Base-by-base conservation (phyloP, 1,140 invertebrate genomes). In the Drosophila virilis region DNA sequence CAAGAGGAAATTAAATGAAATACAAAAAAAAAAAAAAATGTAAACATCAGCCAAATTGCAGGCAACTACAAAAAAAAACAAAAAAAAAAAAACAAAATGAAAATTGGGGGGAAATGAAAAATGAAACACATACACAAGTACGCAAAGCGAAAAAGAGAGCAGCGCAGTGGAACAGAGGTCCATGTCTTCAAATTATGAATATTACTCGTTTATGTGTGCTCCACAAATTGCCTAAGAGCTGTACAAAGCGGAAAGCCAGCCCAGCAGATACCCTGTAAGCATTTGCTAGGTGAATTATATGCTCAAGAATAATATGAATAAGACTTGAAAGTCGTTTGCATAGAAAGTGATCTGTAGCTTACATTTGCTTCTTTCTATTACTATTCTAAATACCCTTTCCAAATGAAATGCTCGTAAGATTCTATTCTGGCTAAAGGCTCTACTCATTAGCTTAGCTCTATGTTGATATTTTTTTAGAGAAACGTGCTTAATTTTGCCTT, bases 1-100 rank as follows among this genome's bases (percentile, higher is more conserved):
- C 65, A 69, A 71, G 69, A 82, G 84, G 80, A 88, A 88, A 88
- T 89, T 83, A 78, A 89, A 88, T 78, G 77, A 89, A 88, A 89
- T 66, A 76, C 75, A 68, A 62, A 83, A 88, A 68, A 68, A 62
- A 83, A 88, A 68, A 61, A 78, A 88, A 88, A 74, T 80, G 81
- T 84, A 85, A 85, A 85, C 78, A 84, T 55, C 71, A 66, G 51
- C 58, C 66, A 51, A 50, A 59, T 50, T 61, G 43, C 52, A 45
- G 17, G 13, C 50, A 40, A 10, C 38, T 35, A 10, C 7, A 5
- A 13, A 58, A 57, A 32, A 5, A 33, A 3, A 48, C 28, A 51
- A 51, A 42, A 4, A 1, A 46, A 38, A 48, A 50, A 50, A 45
- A 10, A 8, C 3, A 17, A 55, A 66, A 66, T 45, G 12, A 59